A percentile compares a stretch with the other conserved stretches of the same genome.
Evolutionary conservation across 2,888 invertebrate species (phyloP).

Genomic region (Synanthedon vespiformis): DNA sequence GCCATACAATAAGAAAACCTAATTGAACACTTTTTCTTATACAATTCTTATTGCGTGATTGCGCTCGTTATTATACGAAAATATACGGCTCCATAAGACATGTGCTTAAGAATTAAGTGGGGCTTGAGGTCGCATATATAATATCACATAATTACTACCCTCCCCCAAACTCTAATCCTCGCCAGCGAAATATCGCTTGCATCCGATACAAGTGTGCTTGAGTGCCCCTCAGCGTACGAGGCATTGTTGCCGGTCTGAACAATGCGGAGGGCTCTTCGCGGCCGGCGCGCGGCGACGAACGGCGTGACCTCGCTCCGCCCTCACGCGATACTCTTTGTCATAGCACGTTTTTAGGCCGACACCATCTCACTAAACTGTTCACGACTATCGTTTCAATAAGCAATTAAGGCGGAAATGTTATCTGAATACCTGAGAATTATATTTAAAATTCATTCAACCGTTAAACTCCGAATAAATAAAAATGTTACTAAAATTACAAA

Average conservation of each 20-base stretch:
- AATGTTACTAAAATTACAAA: too few relatives aligned
- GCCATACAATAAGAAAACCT: background rate
- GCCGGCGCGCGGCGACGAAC: slow-evolving; percentile 29
- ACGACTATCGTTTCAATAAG: background rate
- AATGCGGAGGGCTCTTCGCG: slow-evolving; percentile 58
- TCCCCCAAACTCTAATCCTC: slow-evolving; percentile 39
- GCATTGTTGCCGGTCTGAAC: slow-evolving; percentile 63
- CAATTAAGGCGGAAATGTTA: background rate
- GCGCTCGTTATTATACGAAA: slow-evolving; percentile 1
- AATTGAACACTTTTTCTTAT: background rate
- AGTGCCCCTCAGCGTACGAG: slow-evolving; percentile 36
- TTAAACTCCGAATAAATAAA: too few relatives aligned
- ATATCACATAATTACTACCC: slow-evolving; percentile 51
- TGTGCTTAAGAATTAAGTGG: slow-evolving; percentile 10
- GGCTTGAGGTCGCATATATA: slow-evolving; percentile 30
- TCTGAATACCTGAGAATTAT: too few relatives aligned
- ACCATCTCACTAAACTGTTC: slow-evolving; percentile 4
- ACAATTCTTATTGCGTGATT: background rate
- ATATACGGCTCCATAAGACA: slow-evolving; percentile 20
- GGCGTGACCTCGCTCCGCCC: slow-evolving; percentile 37
- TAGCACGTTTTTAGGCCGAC: slow-evolving; percentile 61
- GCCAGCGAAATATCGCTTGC: slow-evolving; percentile 58
- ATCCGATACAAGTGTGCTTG: slow-evolving; percentile 58
- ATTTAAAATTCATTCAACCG: too few relatives aligned
- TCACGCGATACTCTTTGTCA: slow-evolving; percentile 51